Base-by-base conservation (phyloP, 2,113 vertebrate species). In the Equus quagga region DNA sequence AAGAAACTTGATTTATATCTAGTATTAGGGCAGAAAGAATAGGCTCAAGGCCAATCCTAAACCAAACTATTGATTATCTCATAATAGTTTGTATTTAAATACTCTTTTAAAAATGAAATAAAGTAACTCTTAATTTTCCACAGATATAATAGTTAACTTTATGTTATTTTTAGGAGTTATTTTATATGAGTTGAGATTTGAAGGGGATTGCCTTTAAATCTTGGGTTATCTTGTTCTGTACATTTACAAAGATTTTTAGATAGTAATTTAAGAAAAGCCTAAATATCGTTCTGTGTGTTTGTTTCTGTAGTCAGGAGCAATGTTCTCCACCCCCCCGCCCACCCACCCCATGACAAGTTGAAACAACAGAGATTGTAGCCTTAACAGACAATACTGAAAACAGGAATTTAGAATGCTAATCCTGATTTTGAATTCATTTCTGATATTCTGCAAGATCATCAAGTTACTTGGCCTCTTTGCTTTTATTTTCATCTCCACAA, bases 151-250 rank as follows among this genome's bases (percentile, higher is more conserved):
- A 67, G 17, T 44, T n/a, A 91, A 65, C 51, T 89, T 73, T 60
- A 51, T 84, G 6, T 95, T 96, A 62, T 62, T 84, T 92, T 91
- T 82, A 70, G 36, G 70, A 96, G 65, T 14, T 67, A 73, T 84
- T 88, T 80, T 69, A 76, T 95, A 10, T n/a, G 96, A 85, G 13
- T 92, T 94, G 96, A 89, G 6, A 49, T 91, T 88, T 91, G 76
- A 95, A 91, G 11, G 17, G 60, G 51, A 92, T 95, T 89, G 33
- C 83, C 58, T 93, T 73, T 84, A 81, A 93, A 94, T 81, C 41
- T 79, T 92, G 82, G 88, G 87, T 87, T 96, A 76, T 17, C 46
- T 69, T 96, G 31, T 93, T 91, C 54, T 81, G 4, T 44, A 86
- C 65, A 46, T 76, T 56, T 36, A 72, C 46, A 85, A 17, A 85